Conservation (phyloP, 2,113 vertebrate species). For the Saccopteryx leptura region DNA sequence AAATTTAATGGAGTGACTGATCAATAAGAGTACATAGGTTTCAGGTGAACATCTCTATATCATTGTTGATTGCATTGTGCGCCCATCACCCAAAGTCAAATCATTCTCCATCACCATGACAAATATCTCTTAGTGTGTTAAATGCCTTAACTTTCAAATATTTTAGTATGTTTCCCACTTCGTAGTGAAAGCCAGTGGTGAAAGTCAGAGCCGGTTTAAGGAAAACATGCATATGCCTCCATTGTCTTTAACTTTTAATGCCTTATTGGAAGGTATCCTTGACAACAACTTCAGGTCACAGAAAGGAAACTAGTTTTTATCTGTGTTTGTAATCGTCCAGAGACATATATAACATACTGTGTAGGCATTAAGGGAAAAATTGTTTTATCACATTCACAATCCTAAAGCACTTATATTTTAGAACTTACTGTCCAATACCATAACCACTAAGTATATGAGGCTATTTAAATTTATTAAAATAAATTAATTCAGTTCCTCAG, state of each 20-base stretch:
- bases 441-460: neutral
- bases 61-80: too few species aligned
- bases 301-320: neutral
- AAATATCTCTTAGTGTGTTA: conserved; percentile 17
- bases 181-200: neutral
- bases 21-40: too few species aligned
- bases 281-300: neutral
- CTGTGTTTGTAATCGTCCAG: neutral
- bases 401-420: conserved; percentile 45
- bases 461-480: conserved; percentile 21
- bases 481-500: neutral
- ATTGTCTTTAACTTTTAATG: neutral
- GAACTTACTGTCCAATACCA: neutral
- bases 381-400: neutral
- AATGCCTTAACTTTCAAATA: conserved; percentile 34
- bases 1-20: too few species aligned
- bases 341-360: neutral
- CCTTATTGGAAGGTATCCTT: neutral
- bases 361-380: neutral
- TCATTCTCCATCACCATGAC: too few species aligned
- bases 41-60: too few species aligned
- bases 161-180: neutral
- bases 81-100: too few species aligned
- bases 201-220: conserved; percentile 35
- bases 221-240: neutral